phyloP scores from a whole-genome alignment of 2,113 vertebrate species.

The Heliornis fulica region DNA sequence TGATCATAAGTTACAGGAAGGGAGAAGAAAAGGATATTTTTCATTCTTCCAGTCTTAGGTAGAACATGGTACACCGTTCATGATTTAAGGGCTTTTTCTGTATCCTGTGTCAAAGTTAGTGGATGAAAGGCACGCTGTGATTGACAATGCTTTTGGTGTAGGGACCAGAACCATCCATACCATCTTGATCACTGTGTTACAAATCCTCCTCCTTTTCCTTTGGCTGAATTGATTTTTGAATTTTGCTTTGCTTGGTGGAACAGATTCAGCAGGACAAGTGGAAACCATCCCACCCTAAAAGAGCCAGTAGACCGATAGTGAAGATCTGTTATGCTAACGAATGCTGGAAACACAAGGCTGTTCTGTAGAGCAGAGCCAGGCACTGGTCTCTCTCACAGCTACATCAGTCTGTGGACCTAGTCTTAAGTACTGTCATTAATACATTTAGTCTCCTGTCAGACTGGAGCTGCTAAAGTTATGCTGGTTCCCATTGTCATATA shows the following conservation, averaged over 20 bases:
- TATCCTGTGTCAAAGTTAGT: background rate
- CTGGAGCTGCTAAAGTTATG: background rate
- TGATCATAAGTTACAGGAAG: background rate
- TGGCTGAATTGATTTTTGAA: background rate
- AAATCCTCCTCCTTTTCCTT: background rate
- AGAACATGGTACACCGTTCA: background rate
- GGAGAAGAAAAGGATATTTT: background rate
- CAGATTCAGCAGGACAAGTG: background rate
- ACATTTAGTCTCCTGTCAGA: background rate
- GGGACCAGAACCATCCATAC: background rate
- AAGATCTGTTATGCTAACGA: background rate
- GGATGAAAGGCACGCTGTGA: background rate
- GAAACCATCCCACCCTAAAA: background rate
- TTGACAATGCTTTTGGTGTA: background rate
- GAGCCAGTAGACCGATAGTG: background rate
- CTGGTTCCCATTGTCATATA: background rate
- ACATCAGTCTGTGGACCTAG: background rate
- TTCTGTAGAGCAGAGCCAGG: background rate
- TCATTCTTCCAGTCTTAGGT: background rate
- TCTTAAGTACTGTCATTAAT: background rate
- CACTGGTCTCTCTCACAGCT: background rate
- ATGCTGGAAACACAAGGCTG: background rate
- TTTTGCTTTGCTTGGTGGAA: background rate
- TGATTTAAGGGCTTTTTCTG: background rate
- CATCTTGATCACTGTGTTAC: background rate